phyloP scores from a whole-genome alignment of 2,888 invertebrate genomes.

The Lepidocyrtoides sp. region DNA sequence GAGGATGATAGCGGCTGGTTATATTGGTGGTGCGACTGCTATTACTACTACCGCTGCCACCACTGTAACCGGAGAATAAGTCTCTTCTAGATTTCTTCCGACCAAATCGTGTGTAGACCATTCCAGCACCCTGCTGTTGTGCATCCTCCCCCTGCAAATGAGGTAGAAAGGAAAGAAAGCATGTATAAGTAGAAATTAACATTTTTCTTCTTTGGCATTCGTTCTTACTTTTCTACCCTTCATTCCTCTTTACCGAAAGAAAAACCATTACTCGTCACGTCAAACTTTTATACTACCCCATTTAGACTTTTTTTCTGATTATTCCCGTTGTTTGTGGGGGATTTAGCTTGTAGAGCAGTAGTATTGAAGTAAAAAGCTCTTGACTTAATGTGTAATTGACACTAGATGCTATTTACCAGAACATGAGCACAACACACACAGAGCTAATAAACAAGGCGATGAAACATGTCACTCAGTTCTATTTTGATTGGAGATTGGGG shows the following conservation, averaged over 20 bases:
- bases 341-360: slow-evolving; percentile 71
- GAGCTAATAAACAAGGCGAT: slow-evolving; percentile 77
- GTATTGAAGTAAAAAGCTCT: slow-evolving; percentile 67
- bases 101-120: slow-evolving; percentile 84
- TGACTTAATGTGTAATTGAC: slow-evolving; percentile 74
- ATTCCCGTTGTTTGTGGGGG: slow-evolving; percentile 15
- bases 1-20: slow-evolving; percentile 69
- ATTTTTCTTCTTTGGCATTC: slow-evolving; percentile 71
- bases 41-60: slow-evolving; percentile 9
- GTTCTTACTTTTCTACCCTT: slow-evolving; percentile 29
- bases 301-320: slow-evolving; percentile 18
- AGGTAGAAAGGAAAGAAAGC: slow-evolving; percentile 40
- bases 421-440: slow-evolving; percentile 51
- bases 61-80: slow-evolving; percentile 43
- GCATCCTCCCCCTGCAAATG: slow-evolving; percentile 68
- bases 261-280: not conserved
- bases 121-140: slow-evolving; percentile 72
- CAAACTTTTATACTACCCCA: not conserved
- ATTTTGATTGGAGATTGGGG: slow-evolving; percentile 75
- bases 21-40: slow-evolving; percentile 54
- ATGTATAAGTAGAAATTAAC: slow-evolving; percentile 78
- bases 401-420: slow-evolving; percentile 35
- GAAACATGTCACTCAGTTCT: slow-evolving; percentile 77
- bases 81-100: slow-evolving; percentile 75
- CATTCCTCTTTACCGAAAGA: not conserved